Conservation (phyloP, 2,797 vertebrate genomes). For the Xiphophorus birchmanni region DNA sequence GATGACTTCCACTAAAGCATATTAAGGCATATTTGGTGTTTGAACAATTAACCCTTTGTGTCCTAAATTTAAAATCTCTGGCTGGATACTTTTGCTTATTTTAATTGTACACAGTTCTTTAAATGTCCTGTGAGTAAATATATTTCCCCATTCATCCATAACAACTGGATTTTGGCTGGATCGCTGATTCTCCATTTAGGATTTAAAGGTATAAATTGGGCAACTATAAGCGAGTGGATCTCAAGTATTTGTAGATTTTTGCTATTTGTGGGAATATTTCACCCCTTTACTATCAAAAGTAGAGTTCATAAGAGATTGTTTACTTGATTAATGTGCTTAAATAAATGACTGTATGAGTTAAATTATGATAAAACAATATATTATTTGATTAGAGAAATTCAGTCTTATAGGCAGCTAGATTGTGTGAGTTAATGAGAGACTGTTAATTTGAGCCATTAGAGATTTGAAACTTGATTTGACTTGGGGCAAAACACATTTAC, state of each 20-base stretch:
- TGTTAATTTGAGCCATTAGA: background rate
- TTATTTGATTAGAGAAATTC: background rate
- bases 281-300: background rate
- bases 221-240: background rate
- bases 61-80: no score
- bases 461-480: background rate
- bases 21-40: background rate
- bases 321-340: background rate
- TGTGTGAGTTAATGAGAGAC: background rate
- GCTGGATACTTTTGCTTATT: no score
- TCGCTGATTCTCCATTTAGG: no score
- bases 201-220: background rate
- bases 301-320: background rate
- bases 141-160: no score
- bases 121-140: no score
- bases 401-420: background rate
- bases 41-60: background rate
- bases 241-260: background rate
- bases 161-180: no score
- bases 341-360: background rate
- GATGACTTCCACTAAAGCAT: background rate
- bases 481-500: background rate
- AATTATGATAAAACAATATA: background rate
- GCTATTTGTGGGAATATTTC: background rate
- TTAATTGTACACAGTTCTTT: no score